Percentiles rank a stretch among this genome's conserved stretches.
phyloP scores from a whole-genome alignment of 1,140 invertebrate species.

The Drosophila murphyi region DNA sequence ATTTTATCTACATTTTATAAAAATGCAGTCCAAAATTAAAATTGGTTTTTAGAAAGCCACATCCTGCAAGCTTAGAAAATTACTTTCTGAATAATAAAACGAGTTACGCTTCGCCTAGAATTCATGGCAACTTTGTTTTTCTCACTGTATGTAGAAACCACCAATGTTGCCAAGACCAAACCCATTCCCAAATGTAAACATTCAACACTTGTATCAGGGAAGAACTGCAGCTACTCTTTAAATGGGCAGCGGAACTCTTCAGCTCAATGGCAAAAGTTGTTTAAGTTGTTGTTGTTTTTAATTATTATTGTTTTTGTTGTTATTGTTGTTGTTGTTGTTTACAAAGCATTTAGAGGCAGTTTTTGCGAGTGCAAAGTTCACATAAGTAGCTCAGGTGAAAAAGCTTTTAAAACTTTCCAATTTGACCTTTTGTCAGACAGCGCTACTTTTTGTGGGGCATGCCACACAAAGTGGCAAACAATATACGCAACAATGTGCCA shows the following conservation, averaged over 20 bases:
- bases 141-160: neutral
- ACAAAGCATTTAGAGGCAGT: constrained; percentile 53
- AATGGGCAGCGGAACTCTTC: constrained; percentile 24
- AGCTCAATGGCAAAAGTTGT: constrained; percentile 45
- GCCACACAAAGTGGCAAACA: constrained; percentile 18
- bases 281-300: too few relatives aligned
- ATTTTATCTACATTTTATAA: too few relatives aligned
- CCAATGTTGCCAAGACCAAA: neutral
- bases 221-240: constrained; percentile 50
- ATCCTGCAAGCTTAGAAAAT: too few relatives aligned
- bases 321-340: too few relatives aligned
- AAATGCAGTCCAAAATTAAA: too few relatives aligned
- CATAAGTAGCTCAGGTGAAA: constrained; percentile 64
- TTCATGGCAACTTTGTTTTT: too few relatives aligned
- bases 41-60: too few relatives aligned
- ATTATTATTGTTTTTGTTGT: too few relatives aligned
- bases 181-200: constrained; percentile 11
- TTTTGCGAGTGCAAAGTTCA: constrained; percentile 3
- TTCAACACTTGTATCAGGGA: constrained; percentile 66
- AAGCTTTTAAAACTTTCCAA: constrained; percentile 65
- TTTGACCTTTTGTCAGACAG: constrained; percentile 58
- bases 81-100: too few relatives aligned
- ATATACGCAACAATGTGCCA: constrained; percentile 27
- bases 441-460: constrained; percentile 15
- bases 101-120: too few relatives aligned